Conservation (phyloP, 2,797 vertebrate species). For the Clarias platycephalus region DNA sequence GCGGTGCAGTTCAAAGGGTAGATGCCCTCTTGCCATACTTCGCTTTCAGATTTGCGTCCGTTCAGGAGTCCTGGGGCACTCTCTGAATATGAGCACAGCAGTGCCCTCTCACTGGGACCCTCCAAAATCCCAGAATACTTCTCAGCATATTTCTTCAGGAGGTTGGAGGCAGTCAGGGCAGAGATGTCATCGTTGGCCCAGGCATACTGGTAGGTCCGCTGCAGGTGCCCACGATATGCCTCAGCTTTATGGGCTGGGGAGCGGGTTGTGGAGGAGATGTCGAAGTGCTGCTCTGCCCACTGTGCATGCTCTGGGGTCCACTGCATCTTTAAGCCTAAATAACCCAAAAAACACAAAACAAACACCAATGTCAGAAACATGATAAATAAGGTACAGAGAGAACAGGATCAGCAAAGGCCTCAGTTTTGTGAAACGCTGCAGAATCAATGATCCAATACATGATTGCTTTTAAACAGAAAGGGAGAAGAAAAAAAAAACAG, state of each 20-base stretch:
- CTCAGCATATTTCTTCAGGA: slow-evolving; percentile 98
- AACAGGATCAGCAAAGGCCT: slow-evolving; percentile 27
- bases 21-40: slow-evolving; percentile 96
- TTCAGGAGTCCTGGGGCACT: slow-evolving; percentile 87
- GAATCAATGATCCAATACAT: slow-evolving; percentile 43
- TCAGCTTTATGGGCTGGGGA: slow-evolving; percentile 99
- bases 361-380: slow-evolving; percentile 61
- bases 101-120: slow-evolving; percentile 87
- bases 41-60: slow-evolving; percentile 92
- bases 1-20: slow-evolving; percentile 97
- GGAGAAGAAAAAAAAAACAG: slow-evolving; percentile 29
- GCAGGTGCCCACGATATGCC: slow-evolving; percentile 94
- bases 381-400: slow-evolving; percentile 39
- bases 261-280: slow-evolving; percentile 96
- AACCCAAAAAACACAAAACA: slow-evolving; percentile 57
- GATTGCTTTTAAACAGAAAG: slow-evolving; percentile 37
- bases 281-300: slow-evolving; percentile 99
- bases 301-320: slow-evolving; percentile 99
- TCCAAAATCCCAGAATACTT: slow-evolving; percentile 99
- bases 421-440: slow-evolving; percentile 29
- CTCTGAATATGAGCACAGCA: slow-evolving; percentile 93
- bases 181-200: slow-evolving; percentile 99
- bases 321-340: slow-evolving; percentile 99
- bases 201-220: slow-evolving; percentile 97
- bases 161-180: slow-evolving; percentile 96